Base-by-base conservation (phyloP, 2,888 invertebrate species). In the Spodoptera exigua region DNA sequence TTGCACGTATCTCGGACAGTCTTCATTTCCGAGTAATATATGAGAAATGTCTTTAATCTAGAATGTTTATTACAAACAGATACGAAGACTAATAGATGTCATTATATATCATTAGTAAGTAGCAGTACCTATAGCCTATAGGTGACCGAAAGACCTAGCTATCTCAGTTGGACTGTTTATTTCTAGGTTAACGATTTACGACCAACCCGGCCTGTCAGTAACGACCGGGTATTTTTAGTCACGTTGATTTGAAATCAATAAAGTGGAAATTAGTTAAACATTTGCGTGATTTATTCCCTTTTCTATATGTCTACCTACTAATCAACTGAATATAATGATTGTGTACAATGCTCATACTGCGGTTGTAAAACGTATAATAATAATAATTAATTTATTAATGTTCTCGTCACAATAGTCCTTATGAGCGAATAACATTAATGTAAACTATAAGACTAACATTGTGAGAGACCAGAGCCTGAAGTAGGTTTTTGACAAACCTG, bases 81-180 rank as follows among this genome's bases (percentile, higher is more conserved):
- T 53, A 16, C 41, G 39, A 53, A 61, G 40, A 51, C 16, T 47
- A 46, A 69, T 55, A 13, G 48, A 39, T 49, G 46, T 36, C 27
- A 68, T 62, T 63, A 58, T 48, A 63, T 54, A 69, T 59, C 55
- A 59, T 70, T 64, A 64, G 36, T 18, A 46, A 56, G 36, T 18
- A 45, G 40, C 54, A 44, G 55, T 64, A 9, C 27, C 27, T 27
- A 27, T 27, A 27, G 18, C 32, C 34, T 10, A 17, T 40, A 36
- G 37, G 41, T 75, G 74, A 74, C 74, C 74, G 66, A 65, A 37
- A 74, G 74, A 74, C 75, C 74, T 63, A 66, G 37, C 72, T 71
- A 70, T 75, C 70, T 52, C 9, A 56, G 46, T 21, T 32, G 45
- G 48, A 47, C 56, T 58, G 52, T 60, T 59, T 67, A 57, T 73